phyloP scores from a whole-genome alignment of 2,888 invertebrate species.

The Ectemnius lituratus region DNA sequence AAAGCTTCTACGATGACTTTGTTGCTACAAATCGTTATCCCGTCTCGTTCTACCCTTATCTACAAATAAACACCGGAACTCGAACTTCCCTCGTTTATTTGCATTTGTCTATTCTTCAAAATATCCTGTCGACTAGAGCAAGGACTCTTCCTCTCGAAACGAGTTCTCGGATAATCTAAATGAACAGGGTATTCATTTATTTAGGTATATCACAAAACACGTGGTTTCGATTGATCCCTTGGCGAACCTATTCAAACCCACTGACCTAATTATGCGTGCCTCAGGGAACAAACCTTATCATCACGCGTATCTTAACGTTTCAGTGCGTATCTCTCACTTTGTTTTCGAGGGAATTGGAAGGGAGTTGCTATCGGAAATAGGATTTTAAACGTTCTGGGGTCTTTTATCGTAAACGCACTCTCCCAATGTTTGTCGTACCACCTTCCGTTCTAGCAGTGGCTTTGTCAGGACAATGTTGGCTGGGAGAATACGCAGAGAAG shows the following conservation, averaged over 20 bases:
- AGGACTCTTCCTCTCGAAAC: slow-evolving; percentile 4
- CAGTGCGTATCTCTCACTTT: background rate
- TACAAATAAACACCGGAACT: slow-evolving; percentile 40
- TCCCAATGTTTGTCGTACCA: slow-evolving; percentile 50
- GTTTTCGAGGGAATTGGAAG: background rate
- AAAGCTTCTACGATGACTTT: slow-evolving; percentile 59
- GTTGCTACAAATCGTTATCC: slow-evolving; percentile 67
- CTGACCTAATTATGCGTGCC: background rate
- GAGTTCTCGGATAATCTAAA: background rate
- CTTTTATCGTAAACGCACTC: slow-evolving; percentile 64
- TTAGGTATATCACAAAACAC: background rate
- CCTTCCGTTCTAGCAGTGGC: background rate
- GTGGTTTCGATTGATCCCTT: background rate
- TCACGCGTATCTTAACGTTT: background rate
- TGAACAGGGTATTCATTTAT: background rate
- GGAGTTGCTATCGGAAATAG: slow-evolving; percentile 3
- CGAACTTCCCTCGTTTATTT: slow-evolving; percentile 34
- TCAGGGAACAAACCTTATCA: background rate
- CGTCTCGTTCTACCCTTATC: slow-evolving; percentile 32
- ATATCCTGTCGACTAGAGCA: background rate
- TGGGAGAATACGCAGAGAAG: slow-evolving; percentile 14
- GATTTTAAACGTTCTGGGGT: slow-evolving; percentile 19
- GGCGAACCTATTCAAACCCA: background rate
- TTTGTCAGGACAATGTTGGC: slow-evolving; percentile 22
- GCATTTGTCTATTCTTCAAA: slow-evolving; percentile 21